Conservation (phyloP, 2,888 invertebrate species). For the Pimpla rufipes region DNA sequence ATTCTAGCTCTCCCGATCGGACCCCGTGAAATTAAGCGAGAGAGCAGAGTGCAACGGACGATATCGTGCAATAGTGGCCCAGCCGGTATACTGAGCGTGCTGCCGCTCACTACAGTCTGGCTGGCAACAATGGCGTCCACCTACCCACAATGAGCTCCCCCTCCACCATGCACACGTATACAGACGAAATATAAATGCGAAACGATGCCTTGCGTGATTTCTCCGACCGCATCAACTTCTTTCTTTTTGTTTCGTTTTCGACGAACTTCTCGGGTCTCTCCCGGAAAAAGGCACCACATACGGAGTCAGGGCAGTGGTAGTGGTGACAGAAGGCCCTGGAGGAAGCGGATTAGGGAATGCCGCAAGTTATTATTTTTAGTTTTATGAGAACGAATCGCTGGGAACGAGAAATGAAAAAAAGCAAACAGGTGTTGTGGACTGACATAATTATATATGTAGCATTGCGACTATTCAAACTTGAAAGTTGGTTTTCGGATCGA, state of each 20-base stretch:
- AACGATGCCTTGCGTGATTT: constrained; percentile 52
- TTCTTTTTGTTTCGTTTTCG: constrained; percentile 49
- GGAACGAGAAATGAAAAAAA: not conserved
- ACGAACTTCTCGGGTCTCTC: constrained; percentile 20
- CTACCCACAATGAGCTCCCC: not conserved
- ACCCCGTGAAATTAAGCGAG: constrained; percentile 14
- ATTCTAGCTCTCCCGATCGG: not conserved
- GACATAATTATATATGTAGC: not conserved
- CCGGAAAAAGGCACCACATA: constrained; percentile 18
- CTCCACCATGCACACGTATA: not conserved
- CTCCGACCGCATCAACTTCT: constrained; percentile 53
- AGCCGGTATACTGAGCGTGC: constrained; percentile 3
- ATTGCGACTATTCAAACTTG: no score
- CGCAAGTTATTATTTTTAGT: constrained; percentile 18
- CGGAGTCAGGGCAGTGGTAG: not conserved
- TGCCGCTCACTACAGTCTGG: not conserved
- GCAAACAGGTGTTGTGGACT: not conserved
- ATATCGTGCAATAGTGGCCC: constrained; percentile 67
- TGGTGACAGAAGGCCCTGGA: not conserved
- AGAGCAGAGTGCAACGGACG: constrained; percentile 75
- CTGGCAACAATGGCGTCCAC: constrained; percentile 38
- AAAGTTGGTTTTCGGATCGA: no score
- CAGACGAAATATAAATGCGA: not conserved
- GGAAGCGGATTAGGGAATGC: constrained; percentile 22
- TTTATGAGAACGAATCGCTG: constrained; percentile 14